These are phyloP conservation scores for Actinia equina DNA, from an alignment of 64 coral and sea anemone species.

Conservation along the genomic window DNA sequence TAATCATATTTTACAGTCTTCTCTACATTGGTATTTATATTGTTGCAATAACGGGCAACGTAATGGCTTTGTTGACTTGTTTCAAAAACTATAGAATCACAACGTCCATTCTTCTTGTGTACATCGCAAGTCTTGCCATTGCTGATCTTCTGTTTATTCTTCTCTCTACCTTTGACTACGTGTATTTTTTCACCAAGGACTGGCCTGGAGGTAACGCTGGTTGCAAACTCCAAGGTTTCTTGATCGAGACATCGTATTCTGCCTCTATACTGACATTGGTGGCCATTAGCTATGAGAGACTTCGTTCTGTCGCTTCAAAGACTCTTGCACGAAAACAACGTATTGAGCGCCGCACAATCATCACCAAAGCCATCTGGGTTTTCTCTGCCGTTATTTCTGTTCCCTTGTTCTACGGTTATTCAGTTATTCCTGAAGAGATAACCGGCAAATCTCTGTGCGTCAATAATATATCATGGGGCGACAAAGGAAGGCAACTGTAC, in stretches of 20 bases:
- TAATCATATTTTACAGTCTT: constrained; percentile 24
- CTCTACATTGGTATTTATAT: constrained; percentile 58
- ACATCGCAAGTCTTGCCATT: constrained; percentile 73
- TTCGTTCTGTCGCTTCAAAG: constrained; percentile 58
- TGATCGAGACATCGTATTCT: constrained; percentile 78
- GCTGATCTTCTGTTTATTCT: constrained; percentile 76
- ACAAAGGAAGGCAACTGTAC: constrained; percentile 64
- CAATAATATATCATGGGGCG: constrained; percentile 71
- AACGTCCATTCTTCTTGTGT: constrained; percentile 70
- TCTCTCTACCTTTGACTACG: constrained; percentile 56
- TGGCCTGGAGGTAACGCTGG: constrained; percentile 62
- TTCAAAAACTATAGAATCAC: constrained; percentile 76
- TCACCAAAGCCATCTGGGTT: constrained; percentile 64
- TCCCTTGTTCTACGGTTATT: constrained; percentile 80
- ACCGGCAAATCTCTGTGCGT: constrained; percentile 48
- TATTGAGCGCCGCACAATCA: constrained; percentile 54
- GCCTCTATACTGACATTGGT: constrained; percentile 77
- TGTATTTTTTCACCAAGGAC: constrained; percentile 45
- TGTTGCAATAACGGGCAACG: constrained; percentile 60
- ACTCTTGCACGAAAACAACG: constrained; percentile 58
- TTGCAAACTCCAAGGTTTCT: constrained; percentile 73
- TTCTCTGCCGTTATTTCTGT: constrained; percentile 52
- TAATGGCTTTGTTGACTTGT: constrained; percentile 78
- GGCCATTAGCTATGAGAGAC: constrained; percentile 78
- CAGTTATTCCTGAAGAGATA: neutral